Conservation (phyloP, 2,113 vertebrate genomes). For the Dinomys branickii region DNA sequence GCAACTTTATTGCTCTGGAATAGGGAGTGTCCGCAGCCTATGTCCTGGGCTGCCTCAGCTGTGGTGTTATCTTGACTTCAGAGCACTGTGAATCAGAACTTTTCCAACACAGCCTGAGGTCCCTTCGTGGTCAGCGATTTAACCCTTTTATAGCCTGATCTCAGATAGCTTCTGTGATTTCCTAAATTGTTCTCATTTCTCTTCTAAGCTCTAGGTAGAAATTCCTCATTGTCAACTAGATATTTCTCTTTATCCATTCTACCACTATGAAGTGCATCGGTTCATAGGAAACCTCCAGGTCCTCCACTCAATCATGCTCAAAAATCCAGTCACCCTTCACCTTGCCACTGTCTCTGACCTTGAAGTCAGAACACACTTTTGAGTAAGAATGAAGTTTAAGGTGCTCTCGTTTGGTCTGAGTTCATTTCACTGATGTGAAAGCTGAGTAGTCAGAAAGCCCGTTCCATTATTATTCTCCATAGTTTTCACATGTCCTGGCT, state of each 20-base stretch:
- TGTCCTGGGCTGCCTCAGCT: too few relatives aligned
- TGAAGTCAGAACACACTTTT: constrained; percentile 6
- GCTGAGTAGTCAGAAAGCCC: neutral
- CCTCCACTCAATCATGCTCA: neutral
- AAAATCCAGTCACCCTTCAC: neutral
- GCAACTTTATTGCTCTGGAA: too few relatives aligned
- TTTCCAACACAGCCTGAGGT: too few relatives aligned
- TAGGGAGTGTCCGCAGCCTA: too few relatives aligned
- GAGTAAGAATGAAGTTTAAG: neutral
- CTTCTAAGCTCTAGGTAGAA: neutral
- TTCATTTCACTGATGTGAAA: neutral
- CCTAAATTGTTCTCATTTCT: neutral
- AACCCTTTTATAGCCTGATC: too few relatives aligned
- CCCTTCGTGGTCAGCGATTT: too few relatives aligned
- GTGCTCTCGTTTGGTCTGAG: neutral
- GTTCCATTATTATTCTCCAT: neutral
- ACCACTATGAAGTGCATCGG: neutral
- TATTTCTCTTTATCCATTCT: neutral
- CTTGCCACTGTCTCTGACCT: neutral
- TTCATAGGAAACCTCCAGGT: neutral
- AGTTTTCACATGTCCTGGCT: neutral
- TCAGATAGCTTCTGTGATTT: neutral
- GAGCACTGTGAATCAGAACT: too few relatives aligned
- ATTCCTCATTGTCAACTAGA: neutral
- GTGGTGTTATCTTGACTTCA: too few relatives aligned